Evolutionary conservation across 2,797 vertebrate genomes (phyloP).

Genomic region (Typhlichthys eigenmanni): DNA sequence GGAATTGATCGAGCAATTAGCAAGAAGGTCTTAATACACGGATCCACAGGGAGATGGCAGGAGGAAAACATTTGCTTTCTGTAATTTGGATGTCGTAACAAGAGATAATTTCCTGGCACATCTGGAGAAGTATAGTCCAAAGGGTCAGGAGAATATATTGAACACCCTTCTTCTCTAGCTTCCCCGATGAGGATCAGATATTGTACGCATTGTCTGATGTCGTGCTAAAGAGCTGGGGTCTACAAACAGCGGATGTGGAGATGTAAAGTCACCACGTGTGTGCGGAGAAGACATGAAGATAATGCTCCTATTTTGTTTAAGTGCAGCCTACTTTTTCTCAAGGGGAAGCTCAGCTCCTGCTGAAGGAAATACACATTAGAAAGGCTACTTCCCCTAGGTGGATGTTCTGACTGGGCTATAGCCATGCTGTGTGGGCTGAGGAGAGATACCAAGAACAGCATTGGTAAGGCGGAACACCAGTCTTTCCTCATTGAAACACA

Average conservation of each 20-base stretch:
- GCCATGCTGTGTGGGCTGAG: conserved; percentile 83
- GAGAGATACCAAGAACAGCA: conserved; percentile 75
- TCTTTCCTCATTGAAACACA: conserved; percentile 24
- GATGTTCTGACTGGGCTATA: conserved; percentile 54
- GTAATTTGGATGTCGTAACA: conserved; percentile 43
- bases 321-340: conserved; percentile 27
- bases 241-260: conserved; percentile 23
- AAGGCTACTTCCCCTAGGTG: conserved; percentile 44
- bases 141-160: conserved; percentile 12
- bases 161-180: neutral
- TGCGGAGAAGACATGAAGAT: conserved; percentile 33
- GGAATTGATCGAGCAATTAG: conserved; percentile 55
- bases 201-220: conserved; percentile 23
- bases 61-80: conserved; percentile 36
- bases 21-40: conserved; percentile 47
- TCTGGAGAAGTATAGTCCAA: neutral
- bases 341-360: conserved; percentile 42
- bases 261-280: conserved; percentile 25
- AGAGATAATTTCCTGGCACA: neutral
- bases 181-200: conserved; percentile 25
- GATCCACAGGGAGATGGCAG: conserved; percentile 47
- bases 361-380: conserved; percentile 46
- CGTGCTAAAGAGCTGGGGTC: neutral
- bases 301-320: conserved; percentile 34
- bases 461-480: conserved; percentile 67